Percentiles rank a stretch among this genome's conserved stretches.
Evolutionary conservation across 2,113 vertebrate genomes (phyloP).

Genomic region (Myanophis thanlyinensis): DNA sequence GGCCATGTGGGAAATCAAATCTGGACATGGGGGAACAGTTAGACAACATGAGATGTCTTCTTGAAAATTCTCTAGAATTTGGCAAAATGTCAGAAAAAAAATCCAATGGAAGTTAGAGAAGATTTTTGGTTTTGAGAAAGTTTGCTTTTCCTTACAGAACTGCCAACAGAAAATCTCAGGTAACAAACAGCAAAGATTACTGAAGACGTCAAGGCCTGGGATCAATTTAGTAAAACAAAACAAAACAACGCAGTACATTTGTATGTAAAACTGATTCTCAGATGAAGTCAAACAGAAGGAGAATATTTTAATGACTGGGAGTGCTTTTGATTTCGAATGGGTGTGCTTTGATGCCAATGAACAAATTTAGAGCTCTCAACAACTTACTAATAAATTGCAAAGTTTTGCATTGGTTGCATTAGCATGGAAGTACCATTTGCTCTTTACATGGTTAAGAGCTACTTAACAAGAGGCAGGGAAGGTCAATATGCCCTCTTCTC

Average conservation of each 20-base stretch:
- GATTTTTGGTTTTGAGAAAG: background rate
- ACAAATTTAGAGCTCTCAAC: background rate
- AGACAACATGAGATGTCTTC: background rate
- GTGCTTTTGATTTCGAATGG: background rate
- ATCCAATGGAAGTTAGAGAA: background rate
- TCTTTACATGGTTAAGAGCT: background rate
- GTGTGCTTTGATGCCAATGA: background rate
- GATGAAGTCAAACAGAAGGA: background rate
- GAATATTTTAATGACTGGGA: background rate
- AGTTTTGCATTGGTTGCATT: background rate
- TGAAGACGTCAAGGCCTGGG: background rate
- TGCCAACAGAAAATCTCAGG: background rate
- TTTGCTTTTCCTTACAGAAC: background rate
- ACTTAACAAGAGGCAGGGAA: background rate
- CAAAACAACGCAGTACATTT: background rate
- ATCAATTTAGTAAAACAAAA: background rate
- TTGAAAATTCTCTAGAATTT: background rate
- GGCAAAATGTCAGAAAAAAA: background rate
- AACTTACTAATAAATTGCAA: background rate
- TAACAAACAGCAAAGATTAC: background rate
- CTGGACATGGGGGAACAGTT: background rate
- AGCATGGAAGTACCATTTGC: background rate
- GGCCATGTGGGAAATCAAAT: background rate
- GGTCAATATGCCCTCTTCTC: background rate
- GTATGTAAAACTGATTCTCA: background rate